Evolutionary conservation across 2,888 invertebrate genomes (phyloP).

Genomic region (Cantharis rufa): DNA sequence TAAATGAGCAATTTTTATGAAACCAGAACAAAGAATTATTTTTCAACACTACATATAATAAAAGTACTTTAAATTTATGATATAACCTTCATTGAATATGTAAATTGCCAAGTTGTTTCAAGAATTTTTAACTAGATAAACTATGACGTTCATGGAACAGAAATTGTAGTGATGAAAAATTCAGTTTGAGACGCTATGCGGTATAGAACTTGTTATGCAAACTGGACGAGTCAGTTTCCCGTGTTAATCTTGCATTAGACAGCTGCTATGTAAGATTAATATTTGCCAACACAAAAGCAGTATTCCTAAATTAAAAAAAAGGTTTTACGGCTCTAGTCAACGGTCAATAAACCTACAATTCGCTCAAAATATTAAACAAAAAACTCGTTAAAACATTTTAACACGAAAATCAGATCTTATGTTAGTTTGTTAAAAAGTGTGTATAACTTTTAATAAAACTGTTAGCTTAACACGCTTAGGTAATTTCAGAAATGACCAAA

Average conservation of each 20-base stretch:
- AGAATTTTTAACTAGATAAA: slow-evolving; percentile 33
- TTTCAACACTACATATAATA: slow-evolving; percentile 30
- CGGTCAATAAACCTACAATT: slow-evolving; percentile 2
- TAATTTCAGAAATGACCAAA: slow-evolving; percentile 29
- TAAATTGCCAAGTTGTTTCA: slow-evolving; percentile 31
- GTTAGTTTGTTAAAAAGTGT: background rate
- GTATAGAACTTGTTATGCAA: slow-evolving; percentile 33
- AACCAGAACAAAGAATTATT: slow-evolving; percentile 26
- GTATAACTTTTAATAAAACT: background rate
- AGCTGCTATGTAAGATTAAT: slow-evolving; percentile 30
- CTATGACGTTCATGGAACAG: slow-evolving; percentile 31
- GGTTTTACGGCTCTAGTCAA: slow-evolving; percentile 12
- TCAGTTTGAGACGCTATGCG: slow-evolving; percentile 31
- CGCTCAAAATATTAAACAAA: background rate
- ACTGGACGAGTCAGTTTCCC: slow-evolving; percentile 31
- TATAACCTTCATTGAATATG: slow-evolving; percentile 28
- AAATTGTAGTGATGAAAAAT: slow-evolving; percentile 33
- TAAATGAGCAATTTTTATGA: slow-evolving; percentile 15
- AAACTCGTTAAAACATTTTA: background rate
- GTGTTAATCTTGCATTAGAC: slow-evolving; percentile 29
- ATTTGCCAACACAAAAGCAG: slow-evolving; percentile 19
- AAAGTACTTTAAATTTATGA: slow-evolving; percentile 28
- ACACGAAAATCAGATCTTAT: background rate
- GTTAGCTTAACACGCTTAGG: background rate
- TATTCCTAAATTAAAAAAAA: slow-evolving; percentile 17